Percentiles rank a stretch among this genome's conserved stretches.
Conservation (phyloP, 2,888 invertebrate genomes). For the Listrodromus nycthemerus region DNA sequence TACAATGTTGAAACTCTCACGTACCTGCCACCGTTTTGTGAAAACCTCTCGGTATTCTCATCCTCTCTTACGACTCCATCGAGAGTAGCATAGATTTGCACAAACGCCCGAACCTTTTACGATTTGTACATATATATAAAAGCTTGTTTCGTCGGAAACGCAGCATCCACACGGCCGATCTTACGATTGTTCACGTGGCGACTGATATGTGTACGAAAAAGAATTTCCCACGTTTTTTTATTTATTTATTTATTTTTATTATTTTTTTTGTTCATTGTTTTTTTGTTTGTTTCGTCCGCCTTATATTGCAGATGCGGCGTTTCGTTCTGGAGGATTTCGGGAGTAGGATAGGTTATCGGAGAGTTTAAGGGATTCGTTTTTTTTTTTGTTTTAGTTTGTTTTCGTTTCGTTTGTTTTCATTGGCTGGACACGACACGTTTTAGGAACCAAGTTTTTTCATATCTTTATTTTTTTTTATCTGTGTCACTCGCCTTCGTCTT, state of each 20-base stretch:
- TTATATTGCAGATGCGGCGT: conserved; percentile 40
- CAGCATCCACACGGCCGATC: conserved; percentile 41
- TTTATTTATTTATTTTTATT: conserved; percentile 3
- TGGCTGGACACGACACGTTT: conserved; percentile 48
- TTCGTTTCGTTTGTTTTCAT: background rate
- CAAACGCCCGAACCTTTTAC: conserved; percentile 6
- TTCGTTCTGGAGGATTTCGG: conserved; percentile 19
- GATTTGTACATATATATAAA: background rate
- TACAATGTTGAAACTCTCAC: conserved; percentile 22
- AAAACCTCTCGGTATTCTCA: conserved; percentile 27
- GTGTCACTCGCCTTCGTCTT: conserved; percentile 60
- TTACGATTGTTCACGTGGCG: conserved; percentile 15
- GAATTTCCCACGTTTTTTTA: conserved; percentile 21
- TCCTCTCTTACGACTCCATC: conserved; percentile 16
- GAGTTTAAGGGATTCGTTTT: conserved; percentile 17
- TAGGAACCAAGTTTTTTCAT: conserved; percentile 73
- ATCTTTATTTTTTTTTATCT: conserved; percentile 65
- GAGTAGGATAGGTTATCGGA: conserved; percentile 22
- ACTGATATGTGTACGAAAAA: conserved; percentile 57
- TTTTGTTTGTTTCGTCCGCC: conserved; percentile 4
- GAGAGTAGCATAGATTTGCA: conserved; percentile 7
- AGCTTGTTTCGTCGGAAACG: conserved; percentile 15
- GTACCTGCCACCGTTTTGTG: conserved; percentile 23
- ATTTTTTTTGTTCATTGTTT: background rate
- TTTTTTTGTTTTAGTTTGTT: background rate